phyloP scores from a whole-genome alignment of 2,797 vertebrate species.

The Peromyscus aztecus region DNA sequence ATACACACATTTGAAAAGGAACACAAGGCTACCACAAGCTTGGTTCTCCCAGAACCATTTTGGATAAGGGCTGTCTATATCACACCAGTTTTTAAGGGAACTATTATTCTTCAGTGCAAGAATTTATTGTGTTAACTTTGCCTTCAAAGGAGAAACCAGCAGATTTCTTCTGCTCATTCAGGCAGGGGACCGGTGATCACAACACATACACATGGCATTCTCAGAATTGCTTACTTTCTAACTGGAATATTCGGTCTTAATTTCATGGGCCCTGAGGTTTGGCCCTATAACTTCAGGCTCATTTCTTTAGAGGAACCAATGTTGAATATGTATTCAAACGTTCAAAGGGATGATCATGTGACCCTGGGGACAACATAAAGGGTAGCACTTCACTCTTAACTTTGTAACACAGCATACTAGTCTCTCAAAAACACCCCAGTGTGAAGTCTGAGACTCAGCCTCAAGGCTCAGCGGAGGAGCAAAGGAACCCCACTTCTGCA shows the following conservation, averaged over 20 bases:
- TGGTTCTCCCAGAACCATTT: conserved; percentile 1
- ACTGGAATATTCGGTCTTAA: conserved; percentile 44
- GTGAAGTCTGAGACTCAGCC: background rate
- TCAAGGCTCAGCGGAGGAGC: background rate
- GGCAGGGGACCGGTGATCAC: conserved; percentile 24
- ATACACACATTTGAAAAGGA: background rate
- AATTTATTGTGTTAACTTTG: conserved; percentile 51
- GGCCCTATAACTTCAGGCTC: conserved; percentile 1
- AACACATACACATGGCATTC: background rate
- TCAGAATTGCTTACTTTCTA: conserved; percentile 63
- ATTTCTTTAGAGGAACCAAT: conserved; percentile 19
- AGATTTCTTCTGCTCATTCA: conserved; percentile 51
- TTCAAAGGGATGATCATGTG: background rate
- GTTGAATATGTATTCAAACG: background rate
- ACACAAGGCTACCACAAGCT: background rate
- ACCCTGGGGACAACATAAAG: background rate
- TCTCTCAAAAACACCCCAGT: conserved; percentile 11
- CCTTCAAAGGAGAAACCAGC: conserved; percentile 39
- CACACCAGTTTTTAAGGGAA: background rate
- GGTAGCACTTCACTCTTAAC: background rate
- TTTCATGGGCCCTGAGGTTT: conserved; percentile 13
- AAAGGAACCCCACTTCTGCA: background rate
- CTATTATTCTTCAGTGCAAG: conserved; percentile 17
- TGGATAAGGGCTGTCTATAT: conserved; percentile 4
- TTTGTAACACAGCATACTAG: background rate